phyloP scores from a whole-genome alignment of 1,140 invertebrate genomes.

The Ganaspis sp. region DNA sequence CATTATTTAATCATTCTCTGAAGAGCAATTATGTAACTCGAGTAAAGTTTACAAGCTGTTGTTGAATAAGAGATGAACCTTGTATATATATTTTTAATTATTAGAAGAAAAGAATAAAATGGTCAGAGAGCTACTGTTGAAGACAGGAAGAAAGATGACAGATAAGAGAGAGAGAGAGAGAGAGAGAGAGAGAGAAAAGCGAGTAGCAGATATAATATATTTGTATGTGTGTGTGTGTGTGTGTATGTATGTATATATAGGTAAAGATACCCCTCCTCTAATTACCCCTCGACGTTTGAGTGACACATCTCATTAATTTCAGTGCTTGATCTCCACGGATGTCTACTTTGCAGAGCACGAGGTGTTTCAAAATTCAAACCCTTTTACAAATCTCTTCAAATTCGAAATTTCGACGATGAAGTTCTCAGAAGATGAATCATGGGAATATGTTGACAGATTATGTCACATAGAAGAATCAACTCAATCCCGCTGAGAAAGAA shows the following conservation, averaged over 20 bases:
- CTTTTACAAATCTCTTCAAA: constrained; percentile 16
- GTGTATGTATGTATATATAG: too few relatives aligned
- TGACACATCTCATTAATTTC: constrained; percentile 70
- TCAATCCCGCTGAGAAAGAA: background rate
- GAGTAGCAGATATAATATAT: constrained; percentile 41
- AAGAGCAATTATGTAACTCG: too few relatives aligned
- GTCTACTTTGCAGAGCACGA: background rate
- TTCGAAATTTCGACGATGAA: background rate
- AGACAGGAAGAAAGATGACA: too few relatives aligned
- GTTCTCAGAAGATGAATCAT: constrained; percentile 24
- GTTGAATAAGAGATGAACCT: too few relatives aligned
- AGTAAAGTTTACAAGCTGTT: too few relatives aligned
- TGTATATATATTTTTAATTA: too few relatives aligned
- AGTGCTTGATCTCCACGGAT: constrained; percentile 49
- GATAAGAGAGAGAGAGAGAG: constrained; percentile 34
- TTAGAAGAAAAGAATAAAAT: constrained; percentile 8
- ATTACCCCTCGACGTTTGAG: constrained; percentile 67
- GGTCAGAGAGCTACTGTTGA: background rate
- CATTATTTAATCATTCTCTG: too few relatives aligned
- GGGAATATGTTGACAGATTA: constrained; percentile 18
- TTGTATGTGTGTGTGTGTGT: too few relatives aligned
- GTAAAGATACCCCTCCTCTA: constrained; percentile 45
- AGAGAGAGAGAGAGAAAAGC: constrained; percentile 43
- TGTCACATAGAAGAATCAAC: constrained; percentile 11
- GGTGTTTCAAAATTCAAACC: constrained; percentile 22